Evolutionary conservation across 35 echinoderm and acorn worm species (phyloP).

Genomic region (Strongylocentrotus purpuratus): DNA sequence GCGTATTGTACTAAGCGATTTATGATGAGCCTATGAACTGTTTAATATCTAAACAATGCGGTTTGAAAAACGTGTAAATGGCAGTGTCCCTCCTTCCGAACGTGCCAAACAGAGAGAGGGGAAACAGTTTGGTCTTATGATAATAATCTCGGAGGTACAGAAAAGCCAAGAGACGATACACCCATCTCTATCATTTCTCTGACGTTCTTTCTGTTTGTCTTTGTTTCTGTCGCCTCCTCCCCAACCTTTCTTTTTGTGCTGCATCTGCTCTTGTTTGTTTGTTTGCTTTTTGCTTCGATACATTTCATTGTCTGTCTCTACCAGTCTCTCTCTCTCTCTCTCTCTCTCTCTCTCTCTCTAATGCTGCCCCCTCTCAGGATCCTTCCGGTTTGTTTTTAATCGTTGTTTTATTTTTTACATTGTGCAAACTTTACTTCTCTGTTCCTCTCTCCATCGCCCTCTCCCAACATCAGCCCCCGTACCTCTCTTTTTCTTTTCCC

Average conservation of each 20-base stretch:
- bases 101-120: background rate
- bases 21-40: background rate
- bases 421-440: background rate
- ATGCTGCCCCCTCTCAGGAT: too few species aligned
- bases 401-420: too few species aligned
- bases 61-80: background rate
- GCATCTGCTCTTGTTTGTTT: background rate
- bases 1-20: slow-evolving; percentile 2
- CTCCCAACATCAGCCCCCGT: too few species aligned
- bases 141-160: too few species aligned
- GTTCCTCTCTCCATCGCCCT: background rate
- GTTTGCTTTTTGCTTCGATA: too few species aligned
- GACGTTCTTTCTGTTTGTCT: background rate
- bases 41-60: background rate
- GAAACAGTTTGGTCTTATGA: background rate
- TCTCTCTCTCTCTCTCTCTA: background rate
- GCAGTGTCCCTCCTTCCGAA: background rate
- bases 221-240: background rate
- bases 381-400: too few species aligned
- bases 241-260: background rate
- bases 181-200: background rate
- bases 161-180: background rate
- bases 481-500: too few species aligned
- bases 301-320: background rate
- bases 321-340: background rate